These are phyloP conservation scores for Trachelus troglodyta DNA, from an alignment of 2,888 invertebrate genomes.

Conservation along the genomic window DNA sequence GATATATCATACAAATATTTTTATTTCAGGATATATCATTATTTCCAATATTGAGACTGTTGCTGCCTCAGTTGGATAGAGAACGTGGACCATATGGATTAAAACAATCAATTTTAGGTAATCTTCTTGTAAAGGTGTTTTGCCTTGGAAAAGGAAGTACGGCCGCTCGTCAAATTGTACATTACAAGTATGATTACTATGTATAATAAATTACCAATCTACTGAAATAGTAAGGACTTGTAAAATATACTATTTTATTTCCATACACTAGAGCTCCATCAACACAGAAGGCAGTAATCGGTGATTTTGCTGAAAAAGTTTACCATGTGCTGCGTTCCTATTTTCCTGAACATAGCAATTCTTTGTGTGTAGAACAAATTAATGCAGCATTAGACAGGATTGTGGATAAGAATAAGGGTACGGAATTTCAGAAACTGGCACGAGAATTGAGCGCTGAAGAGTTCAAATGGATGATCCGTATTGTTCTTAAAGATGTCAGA, in stretches of 20 bases:
- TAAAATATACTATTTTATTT: constrained; percentile 13
- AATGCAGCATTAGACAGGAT: constrained; percentile 82
- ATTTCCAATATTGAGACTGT: constrained; percentile 81
- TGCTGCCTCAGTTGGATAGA: constrained; percentile 83
- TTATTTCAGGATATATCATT: constrained; percentile 69
- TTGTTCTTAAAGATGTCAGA: constrained; percentile 87
- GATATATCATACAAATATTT: constrained; percentile 35
- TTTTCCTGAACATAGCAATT: constrained; percentile 63
- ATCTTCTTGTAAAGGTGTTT: constrained; percentile 79
- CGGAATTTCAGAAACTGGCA: constrained; percentile 75
- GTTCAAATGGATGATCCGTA: constrained; percentile 90
- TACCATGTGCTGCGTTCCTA: constrained; percentile 76
- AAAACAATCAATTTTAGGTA: constrained; percentile 81
- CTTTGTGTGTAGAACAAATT: constrained; percentile 76
- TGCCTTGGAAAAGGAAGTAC: constrained; percentile 76
- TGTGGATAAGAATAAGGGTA: constrained; percentile 75
- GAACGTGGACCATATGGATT: constrained; percentile 86
- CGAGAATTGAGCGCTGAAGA: constrained; percentile 78
- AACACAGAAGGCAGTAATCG: constrained; percentile 67
- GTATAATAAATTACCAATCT: neutral
- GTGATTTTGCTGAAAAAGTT: constrained; percentile 86
- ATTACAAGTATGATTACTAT: constrained; percentile 64
- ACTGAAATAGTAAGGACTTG: constrained; percentile 8
- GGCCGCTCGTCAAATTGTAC: constrained; percentile 69
- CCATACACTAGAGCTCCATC: constrained; percentile 67